Evolutionary conservation across 1,140 invertebrate species (phyloP).

Genomic region (Chymomyza costata): DNA sequence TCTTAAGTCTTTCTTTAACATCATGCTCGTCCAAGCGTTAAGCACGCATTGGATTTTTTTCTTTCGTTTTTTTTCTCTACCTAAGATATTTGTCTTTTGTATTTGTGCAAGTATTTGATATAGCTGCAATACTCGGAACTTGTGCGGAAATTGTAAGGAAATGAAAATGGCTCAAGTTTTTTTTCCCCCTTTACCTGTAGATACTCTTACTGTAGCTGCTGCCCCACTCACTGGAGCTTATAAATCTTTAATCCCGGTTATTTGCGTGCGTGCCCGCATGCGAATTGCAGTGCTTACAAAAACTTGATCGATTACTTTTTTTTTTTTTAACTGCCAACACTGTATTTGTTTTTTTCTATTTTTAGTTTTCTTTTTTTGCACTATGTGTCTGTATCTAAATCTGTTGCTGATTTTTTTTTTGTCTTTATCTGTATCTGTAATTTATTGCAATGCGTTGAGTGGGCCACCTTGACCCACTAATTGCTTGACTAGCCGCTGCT

Average conservation of each 20-base stretch:
- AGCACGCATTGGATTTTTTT: too few relatives aligned
- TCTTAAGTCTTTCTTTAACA: too few relatives aligned
- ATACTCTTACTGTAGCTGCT: not conserved
- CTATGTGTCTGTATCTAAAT: conserved; percentile 22
- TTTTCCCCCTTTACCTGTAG: conserved; percentile 18
- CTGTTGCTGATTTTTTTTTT: conserved; percentile 7
- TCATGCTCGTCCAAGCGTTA: too few relatives aligned
- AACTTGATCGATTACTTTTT: too few relatives aligned
- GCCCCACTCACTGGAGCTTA: too few relatives aligned
- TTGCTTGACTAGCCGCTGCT: conserved; percentile 43
- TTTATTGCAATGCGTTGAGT: conserved; percentile 46
- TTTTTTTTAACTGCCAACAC: too few relatives aligned
- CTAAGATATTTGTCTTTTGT: too few relatives aligned
- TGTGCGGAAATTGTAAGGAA: conserved; percentile 61
- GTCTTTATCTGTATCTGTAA: not conserved
- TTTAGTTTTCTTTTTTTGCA: conserved; percentile 38
- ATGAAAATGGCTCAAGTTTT: conserved; percentile 63
- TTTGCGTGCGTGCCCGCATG: conserved; percentile 11
- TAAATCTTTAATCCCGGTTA: too few relatives aligned
- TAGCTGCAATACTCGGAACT: conserved; percentile 22
- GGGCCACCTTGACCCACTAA: conserved; percentile 71
- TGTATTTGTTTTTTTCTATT: conserved; percentile 30
- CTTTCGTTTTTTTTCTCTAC: not conserved
- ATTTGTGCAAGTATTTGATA: conserved; percentile 3
- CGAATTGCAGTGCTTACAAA: conserved; percentile 14